Conservation (phyloP, 1,140 invertebrate species). For the Neomicropteryx cornuta region DNA sequence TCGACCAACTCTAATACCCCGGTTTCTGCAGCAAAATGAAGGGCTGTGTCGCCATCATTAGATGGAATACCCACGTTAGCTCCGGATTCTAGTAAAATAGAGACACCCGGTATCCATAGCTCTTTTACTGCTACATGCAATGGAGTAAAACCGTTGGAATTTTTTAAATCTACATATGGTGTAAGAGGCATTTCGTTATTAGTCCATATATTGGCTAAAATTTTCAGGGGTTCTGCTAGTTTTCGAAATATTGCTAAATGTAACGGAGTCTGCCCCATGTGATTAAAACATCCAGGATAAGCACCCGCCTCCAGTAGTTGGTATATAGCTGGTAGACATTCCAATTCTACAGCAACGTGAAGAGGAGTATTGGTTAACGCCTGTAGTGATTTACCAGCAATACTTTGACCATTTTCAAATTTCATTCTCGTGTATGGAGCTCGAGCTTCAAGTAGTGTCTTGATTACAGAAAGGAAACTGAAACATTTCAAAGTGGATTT, state of each 20-base stretch:
- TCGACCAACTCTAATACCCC: constrained; percentile 50
- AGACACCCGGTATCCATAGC: constrained; percentile 41
- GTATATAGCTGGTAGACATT: constrained; percentile 40
- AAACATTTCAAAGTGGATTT: too few relatives aligned
- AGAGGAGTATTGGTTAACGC: constrained; percentile 47
- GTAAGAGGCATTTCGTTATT: constrained; percentile 23
- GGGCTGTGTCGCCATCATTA: constrained; percentile 44
- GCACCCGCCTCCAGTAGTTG: constrained; percentile 40
- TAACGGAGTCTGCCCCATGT: constrained; percentile 43
- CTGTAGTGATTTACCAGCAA: too few relatives aligned
- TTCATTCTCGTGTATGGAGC: constrained; percentile 25
- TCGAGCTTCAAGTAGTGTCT: constrained; percentile 26
- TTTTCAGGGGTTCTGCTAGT: constrained; percentile 32
- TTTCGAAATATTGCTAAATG: constrained; percentile 43
- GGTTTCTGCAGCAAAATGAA: constrained; percentile 43
- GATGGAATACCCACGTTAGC: constrained; percentile 52
- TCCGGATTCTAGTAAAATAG: constrained; percentile 53
- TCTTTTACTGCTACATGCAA: constrained; percentile 31
- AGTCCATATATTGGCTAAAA: constrained; percentile 28
- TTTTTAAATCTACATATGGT: constrained; percentile 29
- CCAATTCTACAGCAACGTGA: constrained; percentile 44
- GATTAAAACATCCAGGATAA: constrained; percentile 40
- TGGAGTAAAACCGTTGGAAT: constrained; percentile 30
- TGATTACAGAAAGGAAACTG: constrained; percentile 28
- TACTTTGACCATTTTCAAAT: constrained; percentile 15